Percentiles rank a stretch among this genome's conserved stretches.
phyloP scores from a whole-genome alignment of 2,888 invertebrate genomes.

The Anoplius nigerrimus region DNA sequence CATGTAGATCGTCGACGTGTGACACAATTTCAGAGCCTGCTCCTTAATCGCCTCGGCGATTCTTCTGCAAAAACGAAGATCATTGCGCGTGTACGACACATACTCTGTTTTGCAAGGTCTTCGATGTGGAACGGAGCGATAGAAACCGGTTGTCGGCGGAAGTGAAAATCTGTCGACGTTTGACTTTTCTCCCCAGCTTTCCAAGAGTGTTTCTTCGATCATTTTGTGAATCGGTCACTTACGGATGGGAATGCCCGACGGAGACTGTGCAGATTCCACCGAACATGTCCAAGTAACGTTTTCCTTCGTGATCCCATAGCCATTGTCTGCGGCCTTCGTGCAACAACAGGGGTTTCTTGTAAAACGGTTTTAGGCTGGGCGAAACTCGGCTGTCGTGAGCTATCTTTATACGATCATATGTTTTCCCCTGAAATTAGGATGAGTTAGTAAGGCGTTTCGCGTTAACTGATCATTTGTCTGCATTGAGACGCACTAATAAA shows the following conservation, averaged over 20 bases:
- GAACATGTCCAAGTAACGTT: constrained; percentile 94
- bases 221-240: constrained; percentile 75
- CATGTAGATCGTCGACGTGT: constrained; percentile 94
- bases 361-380: constrained; percentile 84
- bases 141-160: too few species aligned
- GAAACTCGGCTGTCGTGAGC: constrained; percentile 81
- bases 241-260: constrained; percentile 99
- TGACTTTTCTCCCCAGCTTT: too few species aligned
- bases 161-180: too few species aligned
- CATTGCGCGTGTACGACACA: background rate
- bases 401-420: constrained; percentile 78
- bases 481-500: too few species aligned
- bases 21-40: constrained; percentile 91
- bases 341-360: constrained; percentile 88
- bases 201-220: background rate
- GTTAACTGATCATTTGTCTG: too few species aligned
- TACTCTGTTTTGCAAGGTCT: too few species aligned
- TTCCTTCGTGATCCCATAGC: constrained; percentile 91
- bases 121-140: too few species aligned
- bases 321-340: constrained; percentile 94
- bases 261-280: constrained; percentile 98
- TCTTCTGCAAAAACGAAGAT: constrained; percentile 81
- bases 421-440: constrained; percentile 77
- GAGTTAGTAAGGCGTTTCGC: too few species aligned
- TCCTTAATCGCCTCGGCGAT: constrained; percentile 86